Percentiles rank a stretch among this genome's conserved stretches.
Conservation (phyloP, 2,113 vertebrate species). For the Sapajus apella region DNA sequence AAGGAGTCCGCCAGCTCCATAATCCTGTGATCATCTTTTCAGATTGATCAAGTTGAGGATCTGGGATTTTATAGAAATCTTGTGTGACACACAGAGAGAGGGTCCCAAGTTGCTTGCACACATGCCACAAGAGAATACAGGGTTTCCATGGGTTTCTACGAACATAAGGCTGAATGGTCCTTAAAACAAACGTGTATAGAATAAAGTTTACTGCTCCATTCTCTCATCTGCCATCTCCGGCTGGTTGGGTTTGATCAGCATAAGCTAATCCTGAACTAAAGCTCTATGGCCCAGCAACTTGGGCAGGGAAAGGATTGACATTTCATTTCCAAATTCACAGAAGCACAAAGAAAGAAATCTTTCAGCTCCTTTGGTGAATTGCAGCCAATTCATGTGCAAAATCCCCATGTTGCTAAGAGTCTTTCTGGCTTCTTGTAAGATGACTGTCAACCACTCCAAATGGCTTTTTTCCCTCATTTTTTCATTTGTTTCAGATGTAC, state of each 20-base stretch:
- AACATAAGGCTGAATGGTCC: neutral
- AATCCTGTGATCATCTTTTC: neutral
- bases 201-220: neutral
- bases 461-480: neutral
- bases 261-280: neutral
- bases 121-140: neutral
- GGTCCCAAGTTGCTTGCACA: neutral
- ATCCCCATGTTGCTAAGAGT: conserved; percentile 6
- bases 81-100: neutral
- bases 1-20: neutral
- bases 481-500: conserved; percentile 16
- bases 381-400: conserved; percentile 58
- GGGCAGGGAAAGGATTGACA: conserved; percentile 20
- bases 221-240: neutral
- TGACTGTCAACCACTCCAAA: conserved; percentile 11
- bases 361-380: conserved; percentile 27
- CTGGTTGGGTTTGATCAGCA: neutral
- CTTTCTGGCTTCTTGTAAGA: conserved; percentile 34
- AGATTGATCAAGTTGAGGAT: neutral
- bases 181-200: neutral
- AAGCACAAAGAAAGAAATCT: conserved; percentile 57
- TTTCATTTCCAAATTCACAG: conserved; percentile 54
- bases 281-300: neutral
- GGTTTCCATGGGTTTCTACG: neutral
- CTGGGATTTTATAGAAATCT: neutral